Evolutionary conservation across 37 sponge, comb jelly and placozoan genomes (phyloP).

Genomic region (Amphimedon queenslandica): DNA sequence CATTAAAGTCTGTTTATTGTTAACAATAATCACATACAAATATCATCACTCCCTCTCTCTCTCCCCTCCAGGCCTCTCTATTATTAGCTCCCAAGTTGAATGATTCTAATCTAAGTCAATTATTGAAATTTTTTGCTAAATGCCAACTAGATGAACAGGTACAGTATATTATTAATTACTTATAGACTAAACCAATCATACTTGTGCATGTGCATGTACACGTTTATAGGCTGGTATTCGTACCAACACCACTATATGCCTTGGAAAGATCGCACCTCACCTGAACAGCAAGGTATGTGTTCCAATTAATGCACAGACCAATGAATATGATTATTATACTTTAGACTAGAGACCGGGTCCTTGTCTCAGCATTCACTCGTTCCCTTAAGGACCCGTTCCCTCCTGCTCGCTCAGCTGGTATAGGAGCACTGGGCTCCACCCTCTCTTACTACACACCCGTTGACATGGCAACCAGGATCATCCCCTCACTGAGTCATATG

Average conservation of each 20-base stretch:
- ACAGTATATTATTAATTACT: not conserved
- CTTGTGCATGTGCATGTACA: not conserved
- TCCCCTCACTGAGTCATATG: conserved; percentile 74
- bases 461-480: conserved; percentile 80
- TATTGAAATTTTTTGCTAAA: conserved; percentile 89
- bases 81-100: conserved; percentile 82
- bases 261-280: conserved; percentile 78
- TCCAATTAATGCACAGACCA: too few relatives aligned
- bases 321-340: not conserved
- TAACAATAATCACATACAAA: not conserved
- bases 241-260: conserved; percentile 88
- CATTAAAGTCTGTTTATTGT: conserved; percentile 59
- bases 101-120: conserved; percentile 60
- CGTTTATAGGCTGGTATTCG: conserved; percentile 83
- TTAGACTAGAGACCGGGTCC: conserved; percentile 78
- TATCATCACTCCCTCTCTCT: not conserved
- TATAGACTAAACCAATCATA: not conserved
- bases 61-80: conserved; percentile 1
- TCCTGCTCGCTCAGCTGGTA: conserved; percentile 75
- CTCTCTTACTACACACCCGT: conserved; percentile 47
- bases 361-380: conserved; percentile 82
- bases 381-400: conserved; percentile 93
- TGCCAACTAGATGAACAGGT: conserved; percentile 86
- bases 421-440: conserved; percentile 67
- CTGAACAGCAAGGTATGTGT: conserved; percentile 52